These are phyloP conservation scores for Globicephala melas DNA, from an alignment of 2,113 vertebrate species.

Conservation along the genomic window DNA sequence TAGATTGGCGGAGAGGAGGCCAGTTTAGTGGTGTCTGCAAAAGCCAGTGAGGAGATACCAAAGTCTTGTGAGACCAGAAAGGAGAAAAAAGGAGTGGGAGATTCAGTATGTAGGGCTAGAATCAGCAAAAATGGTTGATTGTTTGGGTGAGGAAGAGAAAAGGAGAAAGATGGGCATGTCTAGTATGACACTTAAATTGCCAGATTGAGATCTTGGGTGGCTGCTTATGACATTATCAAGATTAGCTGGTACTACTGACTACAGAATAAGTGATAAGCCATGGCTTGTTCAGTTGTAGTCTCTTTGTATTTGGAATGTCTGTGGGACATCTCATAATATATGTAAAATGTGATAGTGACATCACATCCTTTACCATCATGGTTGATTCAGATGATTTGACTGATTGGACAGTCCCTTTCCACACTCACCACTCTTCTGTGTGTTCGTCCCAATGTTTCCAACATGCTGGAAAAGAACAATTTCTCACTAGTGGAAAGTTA, in stretches of 20 bases:
- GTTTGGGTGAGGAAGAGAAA: not conserved
- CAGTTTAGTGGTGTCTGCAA: not conserved
- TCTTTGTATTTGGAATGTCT: not conserved
- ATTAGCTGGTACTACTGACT: not conserved
- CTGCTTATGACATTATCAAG: not conserved
- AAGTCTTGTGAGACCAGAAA: not conserved
- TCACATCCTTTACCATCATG: not conserved
- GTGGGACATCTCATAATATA: not conserved
- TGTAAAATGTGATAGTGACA: not conserved
- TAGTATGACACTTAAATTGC: not conserved
- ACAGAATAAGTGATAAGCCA: not conserved
- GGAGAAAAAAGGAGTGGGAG: not conserved
- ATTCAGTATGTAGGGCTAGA: not conserved
- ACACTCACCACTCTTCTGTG: not conserved
- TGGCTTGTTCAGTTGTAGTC: not conserved
- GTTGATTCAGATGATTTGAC: not conserved
- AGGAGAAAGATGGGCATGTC: not conserved
- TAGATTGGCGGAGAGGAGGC: not conserved
- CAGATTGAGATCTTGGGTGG: not conserved
- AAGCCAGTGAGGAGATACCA: not conserved
- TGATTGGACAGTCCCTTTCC: not conserved
- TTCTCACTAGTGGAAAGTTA: not conserved
- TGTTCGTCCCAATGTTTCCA: not conserved
- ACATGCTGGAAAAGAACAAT: not conserved
- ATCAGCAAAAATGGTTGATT: not conserved